Evolutionary conservation across 2,888 invertebrate genomes (phyloP), one percentile per base, ranked within the genome.

Genomic region (Ophion costatus): DNA sequence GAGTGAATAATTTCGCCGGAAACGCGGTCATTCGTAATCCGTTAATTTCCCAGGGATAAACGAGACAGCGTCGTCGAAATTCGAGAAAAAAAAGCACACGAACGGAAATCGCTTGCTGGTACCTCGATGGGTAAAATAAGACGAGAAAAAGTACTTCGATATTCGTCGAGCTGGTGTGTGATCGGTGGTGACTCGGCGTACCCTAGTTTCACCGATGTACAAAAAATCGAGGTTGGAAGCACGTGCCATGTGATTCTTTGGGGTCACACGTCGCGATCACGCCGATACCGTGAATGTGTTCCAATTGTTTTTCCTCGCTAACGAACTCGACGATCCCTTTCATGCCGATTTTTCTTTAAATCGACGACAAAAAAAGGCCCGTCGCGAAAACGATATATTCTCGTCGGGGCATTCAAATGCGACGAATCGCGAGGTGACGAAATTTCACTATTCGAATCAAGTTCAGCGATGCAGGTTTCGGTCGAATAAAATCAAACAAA

Each of bases 171-270:
- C n/a, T 33, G 38, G 64, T 33, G 69, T 38, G 64, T 38, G 33
- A 71, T 66, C 71, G 33, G 74, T 69, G 38, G 66, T 51, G 51
- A 51, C 59, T 79, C 66, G 84, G 78, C 7, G 69, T 74, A 81
- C 84, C 75, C 78, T 73, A 84, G 64, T 81, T 81, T 75, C 73
- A 59, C 6, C 24, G 51, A 51, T 61, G 70, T 63, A 10, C 7
- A 45, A 80, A 74, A 80, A 59, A 59, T 67, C 22, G 78, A 77
- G 56, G 77, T 74, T 66, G 64, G 38, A 61, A 82, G 61, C 84
- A 82, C 84, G 84, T 84, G 84, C 84, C 59, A 71, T 69, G 69
- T 51, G 73, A 63, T 64, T 29, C 24, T 56, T 79, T 84, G 79
- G 84, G 82, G 84, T 79, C 84, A 79, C 75, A 42, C 70, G 45